Evolutionary conservation across 2,113 vertebrate species (phyloP).

Genomic region (Gnathonemus echidnorhynchus): DNA sequence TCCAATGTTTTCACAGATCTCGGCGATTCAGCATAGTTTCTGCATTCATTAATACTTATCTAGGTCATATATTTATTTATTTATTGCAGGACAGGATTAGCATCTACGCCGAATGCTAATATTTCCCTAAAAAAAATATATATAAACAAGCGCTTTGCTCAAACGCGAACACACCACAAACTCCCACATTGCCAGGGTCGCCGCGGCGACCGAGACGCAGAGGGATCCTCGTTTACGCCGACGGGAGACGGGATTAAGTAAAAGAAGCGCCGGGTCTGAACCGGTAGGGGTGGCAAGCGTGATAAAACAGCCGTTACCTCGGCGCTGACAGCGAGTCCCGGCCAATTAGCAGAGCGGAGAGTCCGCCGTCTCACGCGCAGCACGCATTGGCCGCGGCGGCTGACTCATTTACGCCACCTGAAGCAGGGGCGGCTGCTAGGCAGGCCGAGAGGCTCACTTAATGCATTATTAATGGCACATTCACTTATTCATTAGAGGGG

Average conservation of each 20-base stretch:
- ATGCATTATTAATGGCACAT: slow-evolving; percentile 47
- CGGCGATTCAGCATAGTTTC: not conserved
- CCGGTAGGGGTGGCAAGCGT: not conserved
- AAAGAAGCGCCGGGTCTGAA: not conserved
- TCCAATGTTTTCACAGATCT: not conserved
- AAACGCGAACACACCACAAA: not conserved
- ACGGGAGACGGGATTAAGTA: not conserved
- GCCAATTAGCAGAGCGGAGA: slow-evolving; percentile 6
- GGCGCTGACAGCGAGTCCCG: not conserved
- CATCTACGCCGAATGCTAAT: not conserved
- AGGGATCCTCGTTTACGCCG: not conserved
- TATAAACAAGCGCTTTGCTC: not conserved
- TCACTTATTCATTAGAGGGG: slow-evolving; percentile 49
- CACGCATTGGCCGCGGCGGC: not conserved
- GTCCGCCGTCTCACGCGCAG: not conserved
- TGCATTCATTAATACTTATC: not conserved
- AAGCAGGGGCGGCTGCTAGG: slow-evolving; percentile 18
- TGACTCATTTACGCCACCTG: slow-evolving; percentile 17
- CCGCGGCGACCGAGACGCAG: not conserved
- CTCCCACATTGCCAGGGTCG: too few relatives aligned
- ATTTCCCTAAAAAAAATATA: not conserved
- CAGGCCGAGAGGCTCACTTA: slow-evolving; percentile 12
- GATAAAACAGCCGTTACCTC: not conserved
- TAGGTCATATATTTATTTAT: not conserved
- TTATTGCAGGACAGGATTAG: not conserved